Evolutionary conservation across 2,113 vertebrate genomes (phyloP), one percentile per base, ranked within the genome.

Genomic region (Nestor notabilis): DNA sequence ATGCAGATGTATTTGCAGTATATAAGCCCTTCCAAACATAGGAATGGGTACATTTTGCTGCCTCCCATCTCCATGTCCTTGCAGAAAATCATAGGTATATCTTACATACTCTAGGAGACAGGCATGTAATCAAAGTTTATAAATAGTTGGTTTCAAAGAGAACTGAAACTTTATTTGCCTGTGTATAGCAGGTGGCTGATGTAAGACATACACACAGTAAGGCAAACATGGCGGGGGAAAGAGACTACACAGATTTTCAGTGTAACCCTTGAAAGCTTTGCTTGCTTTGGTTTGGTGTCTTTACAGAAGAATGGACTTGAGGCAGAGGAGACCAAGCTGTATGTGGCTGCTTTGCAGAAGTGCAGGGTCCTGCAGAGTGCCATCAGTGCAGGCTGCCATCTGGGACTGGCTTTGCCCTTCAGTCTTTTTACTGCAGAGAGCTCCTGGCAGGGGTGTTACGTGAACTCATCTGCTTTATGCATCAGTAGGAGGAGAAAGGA

Each of bases 391-490:
- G 72, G 41, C 64, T 81, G 74, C 84, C 79, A 12, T 31, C 9
- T 21, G 55, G 61, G 60, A 31, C 52, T 74, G 71, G 25, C 61
- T 89, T 76, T 89, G 44, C 39, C 28, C 43, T 81, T 87, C 9
- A 39, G 4, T 46, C 76, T 84, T 84, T 20, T 18, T 25, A 33
- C 66, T 79, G 63, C 91, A 82, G 76, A 81, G 64, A 41, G 65
- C 76, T 92, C 29, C 56, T 68, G 52, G 84, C 52, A 33, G 88
- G 83, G 85, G 68, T 39, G 2, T 97, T 97, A 37, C 3, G 41
- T 95, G 92, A 95, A 75, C 77, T 72, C 77, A 69, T 70, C 83
- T 91, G 83, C 90, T 96, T 90, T 94, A 66, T 55, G 71, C 52
- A 90, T 87, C 3, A 60, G 50, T 49, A 65, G 74, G 7, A 93